phyloP scores from a whole-genome alignment of 2,797 vertebrate genomes.

The Knipowitschia caucasica region DNA sequence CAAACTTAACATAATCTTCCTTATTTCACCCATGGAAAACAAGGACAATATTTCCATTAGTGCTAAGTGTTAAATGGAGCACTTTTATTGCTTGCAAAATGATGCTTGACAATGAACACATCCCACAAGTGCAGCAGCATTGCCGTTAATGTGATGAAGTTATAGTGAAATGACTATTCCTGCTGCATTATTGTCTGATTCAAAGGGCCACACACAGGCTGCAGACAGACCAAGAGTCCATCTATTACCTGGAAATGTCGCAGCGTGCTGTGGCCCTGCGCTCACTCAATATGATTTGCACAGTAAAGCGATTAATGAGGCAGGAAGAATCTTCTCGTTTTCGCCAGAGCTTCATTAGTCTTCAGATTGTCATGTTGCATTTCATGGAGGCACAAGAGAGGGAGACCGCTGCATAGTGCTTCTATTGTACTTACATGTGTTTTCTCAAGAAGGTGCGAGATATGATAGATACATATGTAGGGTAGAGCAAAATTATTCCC shows the following conservation, averaged over 20 bases:
- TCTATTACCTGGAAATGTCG: slow-evolving; percentile 40
- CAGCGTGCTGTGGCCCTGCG: slow-evolving; percentile 27
- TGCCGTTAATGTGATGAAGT: slow-evolving; percentile 14
- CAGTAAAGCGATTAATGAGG: slow-evolving; percentile 24
- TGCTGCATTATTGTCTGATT: slow-evolving; percentile 26
- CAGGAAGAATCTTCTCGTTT: slow-evolving; percentile 12
- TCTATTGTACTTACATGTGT: slow-evolving; percentile 4
- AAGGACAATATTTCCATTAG: neutral
- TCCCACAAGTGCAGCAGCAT: slow-evolving; percentile 1
- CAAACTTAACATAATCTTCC: too few species aligned
- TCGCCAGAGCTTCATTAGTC: slow-evolving; percentile 7
- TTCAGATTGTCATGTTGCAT: neutral
- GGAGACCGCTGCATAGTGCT: slow-evolving; percentile 1
- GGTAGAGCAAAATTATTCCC: too few species aligned
- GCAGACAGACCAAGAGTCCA: slow-evolving; percentile 18
- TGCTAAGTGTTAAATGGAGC: neutral
- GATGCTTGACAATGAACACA: slow-evolving; percentile 11
- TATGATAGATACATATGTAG: neutral
- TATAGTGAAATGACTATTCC: slow-evolving; percentile 17
- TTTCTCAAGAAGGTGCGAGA: neutral
- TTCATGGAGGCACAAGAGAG: neutral
- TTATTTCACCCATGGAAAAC: neutral
- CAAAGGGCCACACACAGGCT: slow-evolving; percentile 19
- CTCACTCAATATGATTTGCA: slow-evolving; percentile 41
- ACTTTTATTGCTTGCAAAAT: neutral